Evolutionary conservation across 2,113 vertebrate species (phyloP), one percentile per base, ranked within the genome.

Genomic region (Noctilio leporinus): DNA sequence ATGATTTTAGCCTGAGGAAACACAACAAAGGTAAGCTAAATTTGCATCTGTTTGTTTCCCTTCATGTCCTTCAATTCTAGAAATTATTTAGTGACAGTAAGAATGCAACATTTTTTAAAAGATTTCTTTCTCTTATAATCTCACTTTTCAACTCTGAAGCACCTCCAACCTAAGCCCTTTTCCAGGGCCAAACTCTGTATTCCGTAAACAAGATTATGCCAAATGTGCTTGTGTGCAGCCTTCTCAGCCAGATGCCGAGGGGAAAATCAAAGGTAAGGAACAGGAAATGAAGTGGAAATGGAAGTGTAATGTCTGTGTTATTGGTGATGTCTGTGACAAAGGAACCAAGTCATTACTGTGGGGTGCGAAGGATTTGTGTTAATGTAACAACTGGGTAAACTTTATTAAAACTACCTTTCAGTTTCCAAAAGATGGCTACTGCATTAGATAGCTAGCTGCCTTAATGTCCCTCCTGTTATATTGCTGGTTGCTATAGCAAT

Each of bases 401-500:
- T 98, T 98, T 97, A 98, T 98, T 97, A 97, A 97, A 97, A 97
- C 95, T 97, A 97, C 90, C 86, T 85, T 86, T 96, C 73, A 57
- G 93, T 86, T 98, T 97, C 96, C 94, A 62, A 92, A 97, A 97
- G 96, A 97, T 97, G 89, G 84, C 96, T 90, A 86, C 94, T 95
- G 92, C 96, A 97, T 98, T 97, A 98, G 96, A 33, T 20, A 7
- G 97, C 85, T 96, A 98, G 96, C 97, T 97, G 95, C 98, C 97
- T 97, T 97, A 97, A 97, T 97, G 97, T 96, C 98, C 97, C 97
- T 98, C 97, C 97, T 96, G 93, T 98, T 98, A 98, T 96, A 98
- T 95, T 97, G 96, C 86, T 80, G 67, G 99, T 99, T 99, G 98
- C 99, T 98, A 99, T 99, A 97, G 99, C 98, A 98, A 99, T 98